phyloP scores from a whole-genome alignment of 2,113 vertebrate genomes.

The Rhea americana region DNA sequence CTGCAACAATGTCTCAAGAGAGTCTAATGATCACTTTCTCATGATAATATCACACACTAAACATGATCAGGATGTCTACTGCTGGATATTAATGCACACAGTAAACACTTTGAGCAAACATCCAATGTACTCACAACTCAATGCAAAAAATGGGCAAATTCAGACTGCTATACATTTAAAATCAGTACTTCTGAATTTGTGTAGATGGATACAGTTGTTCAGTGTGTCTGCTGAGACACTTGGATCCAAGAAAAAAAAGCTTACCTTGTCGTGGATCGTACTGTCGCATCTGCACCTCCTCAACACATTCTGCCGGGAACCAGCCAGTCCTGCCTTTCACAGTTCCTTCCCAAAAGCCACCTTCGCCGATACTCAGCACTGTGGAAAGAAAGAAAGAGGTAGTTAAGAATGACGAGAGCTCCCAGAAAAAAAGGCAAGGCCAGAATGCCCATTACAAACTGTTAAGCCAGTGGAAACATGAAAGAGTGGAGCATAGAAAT shows the following conservation, averaged over 20 bases:
- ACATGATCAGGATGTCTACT: rapidly evolving
- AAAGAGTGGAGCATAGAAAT: not conserved
- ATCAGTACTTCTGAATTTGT: rapidly evolving
- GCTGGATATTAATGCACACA: rapidly evolving
- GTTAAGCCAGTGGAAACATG: rapidly evolving
- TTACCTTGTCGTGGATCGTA: conserved; percentile 91
- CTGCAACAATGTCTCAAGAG: not conserved
- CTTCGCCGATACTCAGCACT: conserved; percentile 98
- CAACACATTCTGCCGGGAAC: conserved; percentile 98
- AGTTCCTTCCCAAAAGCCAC: conserved; percentile 96
- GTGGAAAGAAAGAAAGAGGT: conserved; percentile 26
- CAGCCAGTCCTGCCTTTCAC: conserved; percentile 97
- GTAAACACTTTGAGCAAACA: not conserved
- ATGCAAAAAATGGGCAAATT: rapidly evolving
- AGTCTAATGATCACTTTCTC: not conserved
- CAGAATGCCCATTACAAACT: not conserved
- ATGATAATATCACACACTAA: rapidly evolving
- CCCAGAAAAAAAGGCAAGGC: rapidly evolving
- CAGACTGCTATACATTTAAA: rapidly evolving
- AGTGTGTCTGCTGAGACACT: rapidly evolving
- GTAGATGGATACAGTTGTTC: not conserved
- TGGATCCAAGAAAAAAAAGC: not conserved
- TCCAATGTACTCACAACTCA: rapidly evolving
- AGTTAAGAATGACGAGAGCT: rapidly evolving
- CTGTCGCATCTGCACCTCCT: conserved; percentile 98